Percentiles rank a stretch among this genome's conserved stretches.
phyloP scores from a whole-genome alignment of 2,888 invertebrate species.

The Amblyteles armatorius region DNA sequence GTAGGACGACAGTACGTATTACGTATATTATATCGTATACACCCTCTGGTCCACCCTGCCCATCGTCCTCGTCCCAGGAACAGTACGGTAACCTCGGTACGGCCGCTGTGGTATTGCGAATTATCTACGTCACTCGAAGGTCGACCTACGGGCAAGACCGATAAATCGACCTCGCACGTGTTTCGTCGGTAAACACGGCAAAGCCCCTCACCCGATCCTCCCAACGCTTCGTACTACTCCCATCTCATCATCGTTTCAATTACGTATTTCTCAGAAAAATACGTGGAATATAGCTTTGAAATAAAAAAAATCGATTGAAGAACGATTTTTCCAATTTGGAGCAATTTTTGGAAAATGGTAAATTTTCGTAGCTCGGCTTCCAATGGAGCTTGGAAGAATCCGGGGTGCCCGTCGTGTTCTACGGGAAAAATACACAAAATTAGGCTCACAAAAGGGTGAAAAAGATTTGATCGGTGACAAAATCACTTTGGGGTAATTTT shows the following conservation, averaged over 20 bases:
- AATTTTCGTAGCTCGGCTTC: too few relatives aligned
- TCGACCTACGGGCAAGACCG: conserved; percentile 64
- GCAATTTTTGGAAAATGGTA: too few relatives aligned
- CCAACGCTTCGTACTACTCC: conserved; percentile 27
- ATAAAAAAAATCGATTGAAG: too few relatives aligned
- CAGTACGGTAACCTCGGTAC: conserved; percentile 60
- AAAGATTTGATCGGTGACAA: neutral
- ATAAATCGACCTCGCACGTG: conserved; percentile 65
- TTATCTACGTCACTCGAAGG: conserved; percentile 59
- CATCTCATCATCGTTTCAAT: conserved; percentile 38
- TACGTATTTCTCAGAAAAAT: neutral
- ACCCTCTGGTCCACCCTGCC: conserved; percentile 28
- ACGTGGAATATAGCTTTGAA: too few relatives aligned
- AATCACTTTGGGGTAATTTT: neutral
- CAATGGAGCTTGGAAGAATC: too few relatives aligned
- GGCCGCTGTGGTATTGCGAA: conserved; percentile 67
- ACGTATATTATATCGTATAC: conserved; percentile 12
- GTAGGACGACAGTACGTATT: conserved; percentile 17
- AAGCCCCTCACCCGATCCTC: conserved; percentile 29
- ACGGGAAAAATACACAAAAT: too few relatives aligned
- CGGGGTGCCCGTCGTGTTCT: too few relatives aligned
- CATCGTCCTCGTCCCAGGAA: conserved; percentile 37
- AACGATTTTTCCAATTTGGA: too few relatives aligned
- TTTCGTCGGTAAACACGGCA: conserved; percentile 52
- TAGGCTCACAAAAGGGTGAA: too few relatives aligned